Evolutionary conservation across 2,797 vertebrate genomes (phyloP), one percentile per base, ranked within the genome.

Genomic region (Psittacula echo): DNA sequence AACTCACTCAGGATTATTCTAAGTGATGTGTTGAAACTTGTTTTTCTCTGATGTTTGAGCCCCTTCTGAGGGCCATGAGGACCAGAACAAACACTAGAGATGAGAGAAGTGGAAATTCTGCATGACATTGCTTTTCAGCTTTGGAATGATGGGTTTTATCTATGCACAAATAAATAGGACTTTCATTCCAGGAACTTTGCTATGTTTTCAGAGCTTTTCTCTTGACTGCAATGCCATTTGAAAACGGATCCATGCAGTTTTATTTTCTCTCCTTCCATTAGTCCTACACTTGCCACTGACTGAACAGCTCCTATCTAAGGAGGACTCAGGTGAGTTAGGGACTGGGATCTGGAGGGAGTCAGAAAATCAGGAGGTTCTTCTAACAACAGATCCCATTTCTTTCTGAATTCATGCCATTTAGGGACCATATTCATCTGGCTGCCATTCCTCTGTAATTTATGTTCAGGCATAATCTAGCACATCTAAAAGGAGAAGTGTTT

Each of bases 1-100:
- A 94, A 94, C 85, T 97, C 94, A 90, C 90, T 67, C 58, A 47
- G 50, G 94, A 95, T 95, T 96, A 96, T 93, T 85, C 88, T 66
- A 94, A 97, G 95, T 45, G 86, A 82, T 70, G 97, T 44, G 5
- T 77, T 93, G 60, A 94, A 62, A 89, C 91, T 82, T 96, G 88
- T 88, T 94, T 96, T 96, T 85, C 97, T 93, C 70, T 79, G 72
- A 75, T 91, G 90, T 70, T 13, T 93, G 48, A 90, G 82, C 90
- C 75, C 77, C 80, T 96, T 96, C 68, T 13, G 50, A 95, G 96
- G 77, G 60, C 93, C 6, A 3, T 0, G 64, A 76, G 87, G 58
- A 92, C 61, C 71, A 65, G 92, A 96, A 92, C 93, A 96, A 97
- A 96, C 91, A 74, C 53, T 12, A 20, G 68, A 85, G 83, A 87